A percentile compares a stretch with the other conserved stretches of the same genome.
phyloP scores from a whole-genome alignment of 1,140 invertebrate species.

The Papilio dardanus region DNA sequence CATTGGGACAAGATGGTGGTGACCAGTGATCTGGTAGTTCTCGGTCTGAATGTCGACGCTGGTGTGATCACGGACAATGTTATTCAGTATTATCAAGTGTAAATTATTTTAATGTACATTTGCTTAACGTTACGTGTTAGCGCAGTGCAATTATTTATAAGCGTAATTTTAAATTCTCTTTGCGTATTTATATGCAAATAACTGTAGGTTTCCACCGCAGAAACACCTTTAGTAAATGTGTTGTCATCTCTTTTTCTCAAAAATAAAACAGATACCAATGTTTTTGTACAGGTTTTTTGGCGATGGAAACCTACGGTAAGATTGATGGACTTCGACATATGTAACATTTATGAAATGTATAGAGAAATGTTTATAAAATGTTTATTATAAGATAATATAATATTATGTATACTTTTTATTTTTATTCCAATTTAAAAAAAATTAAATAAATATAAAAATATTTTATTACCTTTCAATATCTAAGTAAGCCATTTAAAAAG shows the following conservation, averaged over 20 bases:
- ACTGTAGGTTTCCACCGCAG: too few species aligned
- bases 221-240: too few species aligned
- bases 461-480: too few species aligned
- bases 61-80: not conserved
- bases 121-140: not conserved
- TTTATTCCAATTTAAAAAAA: too few species aligned
- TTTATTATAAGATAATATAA: not conserved
- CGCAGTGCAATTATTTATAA: not conserved
- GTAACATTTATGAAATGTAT: conserved; percentile 77
- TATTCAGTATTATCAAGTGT: conserved; percentile 11
- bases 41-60: not conserved
- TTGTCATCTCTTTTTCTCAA: too few species aligned
- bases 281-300: too few species aligned
- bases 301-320: too few species aligned
- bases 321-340: conserved; percentile 13
- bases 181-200: not conserved
- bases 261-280: too few species aligned
- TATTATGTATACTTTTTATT: not conserved
- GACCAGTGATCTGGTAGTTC: conserved; percentile 5
- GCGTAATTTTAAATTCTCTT: not conserved
- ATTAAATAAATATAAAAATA: too few species aligned
- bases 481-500: too few species aligned
- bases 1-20: not conserved
- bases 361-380: conserved; percentile 47
- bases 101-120: not conserved